Base-by-base conservation (phyloP, 2,797 vertebrate species). In the Melanotaenia pygmaea region DNA sequence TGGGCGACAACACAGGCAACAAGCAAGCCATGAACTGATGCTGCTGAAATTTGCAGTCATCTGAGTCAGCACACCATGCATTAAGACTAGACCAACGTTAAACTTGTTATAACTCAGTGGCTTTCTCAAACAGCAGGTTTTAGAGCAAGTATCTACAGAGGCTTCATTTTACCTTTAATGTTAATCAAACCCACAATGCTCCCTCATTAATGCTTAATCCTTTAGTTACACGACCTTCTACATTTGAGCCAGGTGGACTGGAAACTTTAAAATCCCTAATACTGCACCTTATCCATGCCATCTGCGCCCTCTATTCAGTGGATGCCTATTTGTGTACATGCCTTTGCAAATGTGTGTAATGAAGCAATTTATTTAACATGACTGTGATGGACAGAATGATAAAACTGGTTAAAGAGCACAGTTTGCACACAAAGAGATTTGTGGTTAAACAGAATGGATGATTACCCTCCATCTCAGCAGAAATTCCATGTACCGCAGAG, bases 1-100 rank as follows among this genome's bases (percentile, higher is more conserved):
- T n/a, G 40, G 87, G 81, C 69, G 58, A 84, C 79, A 66, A 82
- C 84, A 65, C 76, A 87, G 69, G 89, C 81, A 86, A 74, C 85
- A 83, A 84, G 66, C 65, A 79, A 70, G 32, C 56, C 73, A 57
- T 82, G 73, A 89, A 84, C 60, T 88, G 84, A 91, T 87, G 85
- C 68, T 62, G 77, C 79, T 78, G 82, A 89, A 89, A 86, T 80
- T 87, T 87, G 87, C 84, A 84, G 86, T 91, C 89, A 91, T 90
- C 72, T 74, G 87, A 86, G 84, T 88, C 88, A 91, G 87, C 86
- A 86, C 65, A 70, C 5, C 59, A 66, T 70, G 70, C 68, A 80
- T 84, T 56, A 72, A 85, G 76, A 80, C 82, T 74, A 71, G 78
- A 69, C 74, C 57, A 67, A 64, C 2, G 5, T 62, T 83, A 70